These are phyloP conservation scores for Thysanoteuthis rhombus DNA, from an alignment of 2,888 invertebrate genomes.

Conservation along the genomic window DNA sequence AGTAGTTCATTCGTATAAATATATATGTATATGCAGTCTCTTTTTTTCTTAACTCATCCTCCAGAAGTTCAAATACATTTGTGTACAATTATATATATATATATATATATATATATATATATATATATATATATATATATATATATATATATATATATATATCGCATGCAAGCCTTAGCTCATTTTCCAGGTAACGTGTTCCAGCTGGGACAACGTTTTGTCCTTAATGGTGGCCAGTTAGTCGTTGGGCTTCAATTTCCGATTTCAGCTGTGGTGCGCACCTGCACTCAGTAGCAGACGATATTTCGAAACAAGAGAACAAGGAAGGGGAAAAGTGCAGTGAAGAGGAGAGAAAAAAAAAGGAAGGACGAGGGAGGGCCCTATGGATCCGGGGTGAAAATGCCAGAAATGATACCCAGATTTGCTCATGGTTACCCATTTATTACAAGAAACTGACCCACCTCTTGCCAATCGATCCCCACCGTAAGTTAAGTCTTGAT, in stretches of 20 bases:
- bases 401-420: neutral
- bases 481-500: neutral
- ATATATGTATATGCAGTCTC: neutral
- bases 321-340: neutral
- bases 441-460: neutral
- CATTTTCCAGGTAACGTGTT: neutral
- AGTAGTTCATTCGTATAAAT: neutral
- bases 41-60: too few relatives aligned
- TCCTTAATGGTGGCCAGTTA: neutral
- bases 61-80: neutral
- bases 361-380: neutral
- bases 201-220: neutral
- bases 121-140: neutral
- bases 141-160: neutral
- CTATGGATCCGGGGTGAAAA: neutral
- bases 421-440: neutral
- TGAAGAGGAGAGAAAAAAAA: neutral
- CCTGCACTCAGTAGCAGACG: neutral
- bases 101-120: neutral
- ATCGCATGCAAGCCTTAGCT: neutral
- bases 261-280: neutral
- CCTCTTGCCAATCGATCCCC: too few relatives aligned
- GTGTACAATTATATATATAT: neutral
- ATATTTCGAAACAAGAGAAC: neutral
- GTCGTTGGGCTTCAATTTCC: neutral